These are phyloP conservation scores for Pelobates fuscus DNA, from an alignment of 2,113 vertebrate genomes.

Conservation along the genomic window DNA sequence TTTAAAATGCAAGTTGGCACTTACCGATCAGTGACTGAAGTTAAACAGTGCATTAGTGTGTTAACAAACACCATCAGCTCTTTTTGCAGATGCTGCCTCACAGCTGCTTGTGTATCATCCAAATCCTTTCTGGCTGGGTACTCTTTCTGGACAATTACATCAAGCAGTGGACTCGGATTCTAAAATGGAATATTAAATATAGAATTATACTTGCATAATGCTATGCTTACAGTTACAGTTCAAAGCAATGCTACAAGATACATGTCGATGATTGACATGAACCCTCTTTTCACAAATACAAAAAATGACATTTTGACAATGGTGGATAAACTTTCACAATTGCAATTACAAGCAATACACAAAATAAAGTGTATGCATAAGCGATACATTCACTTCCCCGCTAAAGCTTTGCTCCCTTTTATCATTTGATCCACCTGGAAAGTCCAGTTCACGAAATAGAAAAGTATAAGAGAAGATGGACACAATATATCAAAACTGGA, in stretches of 20 bases:
- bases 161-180: conserved; percentile 78
- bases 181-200: conserved; percentile 56
- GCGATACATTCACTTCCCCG: no score
- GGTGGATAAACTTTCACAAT: neutral
- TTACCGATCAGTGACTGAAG: conserved; percentile 82
- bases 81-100: conserved; percentile 85
- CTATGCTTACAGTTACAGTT: neutral
- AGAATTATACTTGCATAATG: neutral
- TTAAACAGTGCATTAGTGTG: conserved; percentile 71
- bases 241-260: neutral
- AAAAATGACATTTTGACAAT: conserved; percentile 15
- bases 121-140: conserved; percentile 60
- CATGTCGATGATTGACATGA: neutral
- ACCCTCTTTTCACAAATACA: neutral
- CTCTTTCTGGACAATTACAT: conserved; percentile 77
- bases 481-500: no score
- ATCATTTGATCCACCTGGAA: no score
- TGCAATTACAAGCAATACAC: neutral
- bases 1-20: conserved; percentile 46
- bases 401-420: no score
- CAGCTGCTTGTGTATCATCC: conserved; percentile 70
- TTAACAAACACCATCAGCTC: conserved; percentile 82
- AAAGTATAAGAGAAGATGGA: no score
- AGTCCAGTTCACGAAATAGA: no score
- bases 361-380: no score